Percentiles rank a stretch among this genome's conserved stretches.
Conservation (phyloP, 2,797 vertebrate genomes). For the Chelonia mydas region DNA sequence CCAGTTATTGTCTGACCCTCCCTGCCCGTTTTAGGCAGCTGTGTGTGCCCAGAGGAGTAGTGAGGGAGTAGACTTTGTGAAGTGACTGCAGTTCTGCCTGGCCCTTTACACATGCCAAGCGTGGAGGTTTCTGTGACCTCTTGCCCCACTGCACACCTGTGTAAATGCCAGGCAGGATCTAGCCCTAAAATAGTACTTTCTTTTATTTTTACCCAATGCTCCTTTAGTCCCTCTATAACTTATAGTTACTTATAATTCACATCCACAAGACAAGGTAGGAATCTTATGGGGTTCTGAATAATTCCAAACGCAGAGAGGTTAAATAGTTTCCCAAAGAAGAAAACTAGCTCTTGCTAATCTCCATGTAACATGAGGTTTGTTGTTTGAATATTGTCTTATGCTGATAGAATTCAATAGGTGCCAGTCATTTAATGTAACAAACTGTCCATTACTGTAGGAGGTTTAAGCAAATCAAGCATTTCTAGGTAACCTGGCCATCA, state of each 20-base stretch:
- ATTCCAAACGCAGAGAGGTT: not conserved
- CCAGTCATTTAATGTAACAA: constrained; percentile 45
- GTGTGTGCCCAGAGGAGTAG: not conserved
- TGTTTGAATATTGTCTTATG: constrained; percentile 33
- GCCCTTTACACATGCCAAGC: not conserved
- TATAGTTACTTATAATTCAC: constrained; percentile 37
- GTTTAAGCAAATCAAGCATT: constrained; percentile 33
- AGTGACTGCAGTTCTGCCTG: not conserved
- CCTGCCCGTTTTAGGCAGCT: not conserved
- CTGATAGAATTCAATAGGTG: not conserved
- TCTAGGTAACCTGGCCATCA: constrained; percentile 56
- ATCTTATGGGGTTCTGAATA: constrained; percentile 12
- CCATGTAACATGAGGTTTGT: not conserved
- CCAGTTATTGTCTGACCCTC: accelerated
- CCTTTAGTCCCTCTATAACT: constrained; percentile 12
- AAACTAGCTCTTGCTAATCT: not conserved
- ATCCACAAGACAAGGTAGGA: not conserved
- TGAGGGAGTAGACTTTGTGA: not conserved
- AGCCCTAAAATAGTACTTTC: not conserved
- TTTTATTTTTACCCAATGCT: not conserved
- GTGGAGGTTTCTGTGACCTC: not conserved
- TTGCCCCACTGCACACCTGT: not conserved
- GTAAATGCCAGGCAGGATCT: not conserved
- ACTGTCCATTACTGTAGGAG: constrained; percentile 40
- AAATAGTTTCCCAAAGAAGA: constrained; percentile 40